Evolutionary conservation across 2,888 invertebrate genomes (phyloP), one percentile per base, ranked within the genome.

Genomic region (Tenthredo scrophulariae): DNA sequence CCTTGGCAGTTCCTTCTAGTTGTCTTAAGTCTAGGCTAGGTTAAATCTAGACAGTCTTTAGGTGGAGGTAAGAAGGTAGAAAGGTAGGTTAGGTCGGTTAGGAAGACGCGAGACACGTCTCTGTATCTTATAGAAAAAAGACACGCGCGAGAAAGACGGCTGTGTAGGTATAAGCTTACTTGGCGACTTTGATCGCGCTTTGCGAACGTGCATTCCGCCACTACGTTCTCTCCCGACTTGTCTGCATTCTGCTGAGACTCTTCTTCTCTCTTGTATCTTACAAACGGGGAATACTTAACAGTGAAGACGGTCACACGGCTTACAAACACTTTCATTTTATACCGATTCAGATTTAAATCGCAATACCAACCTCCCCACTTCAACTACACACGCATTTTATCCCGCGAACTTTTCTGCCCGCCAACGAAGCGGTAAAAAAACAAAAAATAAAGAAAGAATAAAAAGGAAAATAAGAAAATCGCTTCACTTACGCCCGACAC

Each of bases 271-370:
- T 22, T 26, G 62, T 62, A 62, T 26, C 22, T 58, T 58, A 62
- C 26, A 62, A 13, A 70, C 37, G n/a, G 37, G 33, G 33, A 37
- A 70, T 33, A n/a, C 70, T 58, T 26, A 29, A 70, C n/a, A 37
- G 70, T 37, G 70, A 70, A 37, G 75, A 75, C 26, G 26, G 4
- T 62, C 33, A 40, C 54, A 54, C 77, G 0, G n/a, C 15, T 29
- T 54, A 50, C 77, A 54, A 86, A 86, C 85, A 88, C 86, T 88
- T 87, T 89, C 86, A 46, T 87, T 88, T 79, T 75, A 84, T 85
- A 62, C 80, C 77, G 84, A 85, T 86, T 87, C 83, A 18, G 80
- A 85, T 85, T 85, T 67, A 37, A 65, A 85, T 43, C 83, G 46
- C 70, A 9, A 54, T 77, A 43, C 29, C 6, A 75, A 75, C 74